Conservation (phyloP, 2,797 vertebrate genomes). For the Pseudochirops corinnae region DNA sequence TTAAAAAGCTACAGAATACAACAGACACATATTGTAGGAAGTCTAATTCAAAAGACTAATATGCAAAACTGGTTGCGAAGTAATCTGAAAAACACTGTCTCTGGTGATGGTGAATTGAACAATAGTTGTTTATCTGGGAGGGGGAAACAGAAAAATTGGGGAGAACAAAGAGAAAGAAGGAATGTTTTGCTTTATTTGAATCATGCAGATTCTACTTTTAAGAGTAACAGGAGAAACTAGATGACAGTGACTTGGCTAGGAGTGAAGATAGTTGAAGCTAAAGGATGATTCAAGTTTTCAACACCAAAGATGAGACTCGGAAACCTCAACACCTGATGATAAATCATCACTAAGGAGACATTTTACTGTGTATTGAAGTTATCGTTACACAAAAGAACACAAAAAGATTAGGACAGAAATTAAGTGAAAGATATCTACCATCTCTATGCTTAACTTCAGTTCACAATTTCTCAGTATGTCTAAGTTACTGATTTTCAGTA, state of each 20-base stretch:
- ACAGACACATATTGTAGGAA: conserved; percentile 44
- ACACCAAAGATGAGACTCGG: conserved; percentile 38
- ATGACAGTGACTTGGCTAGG: neutral
- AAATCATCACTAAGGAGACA: neutral
- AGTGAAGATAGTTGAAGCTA: neutral
- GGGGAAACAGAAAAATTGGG: neutral
- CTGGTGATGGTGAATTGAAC: conserved; percentile 34
- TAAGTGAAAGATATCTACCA: neutral
- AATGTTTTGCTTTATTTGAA: neutral
- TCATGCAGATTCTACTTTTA: neutral
- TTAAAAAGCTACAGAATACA: conserved; percentile 42
- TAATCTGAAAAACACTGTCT: conserved; percentile 35
- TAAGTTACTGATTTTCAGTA: neutral
- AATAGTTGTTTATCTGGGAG: conserved; percentile 2
- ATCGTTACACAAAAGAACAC: neutral
- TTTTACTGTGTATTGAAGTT: neutral
- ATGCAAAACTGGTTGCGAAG: neutral
- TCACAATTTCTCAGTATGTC: neutral
- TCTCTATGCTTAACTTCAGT: neutral
- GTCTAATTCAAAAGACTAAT: conserved; percentile 57
- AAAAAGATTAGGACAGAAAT: neutral
- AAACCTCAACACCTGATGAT: neutral
- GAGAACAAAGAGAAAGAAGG: neutral
- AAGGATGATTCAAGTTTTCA: neutral
- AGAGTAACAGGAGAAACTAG: neutral